A percentile compares a stretch with the other conserved stretches of the same genome.
Conservation (phyloP, 2,888 invertebrate species). For the Amblyteles armatorius region DNA sequence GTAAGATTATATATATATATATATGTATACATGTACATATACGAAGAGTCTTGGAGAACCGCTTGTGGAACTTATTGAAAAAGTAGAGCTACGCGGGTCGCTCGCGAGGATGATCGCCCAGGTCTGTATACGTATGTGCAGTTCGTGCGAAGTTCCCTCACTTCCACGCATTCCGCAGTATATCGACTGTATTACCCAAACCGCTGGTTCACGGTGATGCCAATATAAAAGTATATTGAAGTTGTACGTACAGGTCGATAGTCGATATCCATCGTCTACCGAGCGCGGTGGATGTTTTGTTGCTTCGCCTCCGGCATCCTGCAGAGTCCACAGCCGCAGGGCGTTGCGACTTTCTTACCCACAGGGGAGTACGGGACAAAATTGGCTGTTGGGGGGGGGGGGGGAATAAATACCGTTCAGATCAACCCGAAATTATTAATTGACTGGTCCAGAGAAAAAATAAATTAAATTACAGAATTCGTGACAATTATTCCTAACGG, state of each 20-base stretch:
- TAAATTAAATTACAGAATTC: not conserved
- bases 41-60: not conserved
- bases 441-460: not conserved
- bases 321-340: slow-evolving; percentile 1
- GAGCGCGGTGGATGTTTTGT: not conserved
- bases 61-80: slow-evolving; percentile 15
- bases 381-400: not conserved
- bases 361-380: not conserved
- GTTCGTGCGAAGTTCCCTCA: not conserved
- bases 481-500: too few species aligned
- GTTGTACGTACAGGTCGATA: slow-evolving; percentile 56
- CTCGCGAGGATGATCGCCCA: not conserved
- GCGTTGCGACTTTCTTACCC: not conserved
- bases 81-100: not conserved
- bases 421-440: not conserved
- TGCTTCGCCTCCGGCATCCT: not conserved
- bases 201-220: slow-evolving; percentile 40
- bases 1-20: not conserved
- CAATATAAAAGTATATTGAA: slow-evolving; percentile 77
- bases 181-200: slow-evolving; percentile 56
- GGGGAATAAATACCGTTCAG: not conserved
- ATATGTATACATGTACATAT: not conserved
- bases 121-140: not conserved
- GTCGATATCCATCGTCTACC: slow-evolving; percentile 38
- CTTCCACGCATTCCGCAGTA: not conserved